Conservation (phyloP, 1,140 invertebrate species). For the Sipha flava region DNA sequence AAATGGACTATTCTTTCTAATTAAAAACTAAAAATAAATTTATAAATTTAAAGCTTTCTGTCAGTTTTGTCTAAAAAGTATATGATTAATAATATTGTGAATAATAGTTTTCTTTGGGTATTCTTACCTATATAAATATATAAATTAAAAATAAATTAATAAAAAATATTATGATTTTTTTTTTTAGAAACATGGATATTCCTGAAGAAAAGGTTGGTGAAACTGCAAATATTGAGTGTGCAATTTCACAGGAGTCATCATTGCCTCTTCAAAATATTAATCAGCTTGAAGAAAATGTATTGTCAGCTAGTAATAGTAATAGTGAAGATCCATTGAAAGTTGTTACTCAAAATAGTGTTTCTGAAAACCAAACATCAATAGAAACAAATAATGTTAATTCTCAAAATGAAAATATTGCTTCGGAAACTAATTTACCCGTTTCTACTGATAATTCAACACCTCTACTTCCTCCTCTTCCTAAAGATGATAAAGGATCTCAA, state of each 20-base stretch:
- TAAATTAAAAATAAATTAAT: neutral
- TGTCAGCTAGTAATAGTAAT: neutral
- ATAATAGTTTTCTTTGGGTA: too few relatives aligned
- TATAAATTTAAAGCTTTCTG: too few relatives aligned
- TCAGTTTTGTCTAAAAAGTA: too few relatives aligned
- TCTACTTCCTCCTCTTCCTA: neutral
- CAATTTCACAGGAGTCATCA: neutral
- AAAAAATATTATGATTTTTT: neutral
- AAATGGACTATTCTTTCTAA: too few relatives aligned
- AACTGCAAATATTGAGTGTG: neutral
- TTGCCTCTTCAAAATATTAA: neutral
- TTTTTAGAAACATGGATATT: neutral
- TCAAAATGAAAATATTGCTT: neutral
- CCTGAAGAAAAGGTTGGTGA: too few relatives aligned
- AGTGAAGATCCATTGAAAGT: neutral
- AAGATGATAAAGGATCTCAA: neutral
- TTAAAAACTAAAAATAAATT: too few relatives aligned
- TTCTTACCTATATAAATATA: too few relatives aligned
- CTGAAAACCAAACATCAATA: neutral
- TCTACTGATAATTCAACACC: neutral
- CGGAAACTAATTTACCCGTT: neutral
- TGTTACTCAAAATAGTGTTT: neutral
- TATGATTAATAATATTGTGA: too few relatives aligned
- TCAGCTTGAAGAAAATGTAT: neutral
- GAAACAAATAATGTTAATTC: neutral